Evolutionary conservation across 2,888 invertebrate genomes (phyloP).

Genomic region (Tryphoninae sp.): DNA sequence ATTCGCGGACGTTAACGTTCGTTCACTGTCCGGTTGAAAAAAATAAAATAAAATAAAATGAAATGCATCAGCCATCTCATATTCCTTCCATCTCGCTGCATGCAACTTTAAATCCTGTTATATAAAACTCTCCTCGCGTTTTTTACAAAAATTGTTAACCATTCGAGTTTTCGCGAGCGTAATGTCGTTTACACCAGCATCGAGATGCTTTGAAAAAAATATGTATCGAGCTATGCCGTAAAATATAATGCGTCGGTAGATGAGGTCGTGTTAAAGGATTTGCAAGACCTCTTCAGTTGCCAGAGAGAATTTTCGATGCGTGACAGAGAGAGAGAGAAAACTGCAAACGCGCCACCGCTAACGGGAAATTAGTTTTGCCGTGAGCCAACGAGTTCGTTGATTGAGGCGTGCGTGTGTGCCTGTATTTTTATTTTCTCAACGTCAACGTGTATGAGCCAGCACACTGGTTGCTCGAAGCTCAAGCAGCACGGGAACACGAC

Average conservation of each 20-base stretch:
- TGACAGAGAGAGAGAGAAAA: slow-evolving; percentile 5
- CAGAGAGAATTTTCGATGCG: background rate
- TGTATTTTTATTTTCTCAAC: slow-evolving; percentile 38
- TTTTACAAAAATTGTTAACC: too few species aligned
- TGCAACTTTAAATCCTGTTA: too few species aligned
- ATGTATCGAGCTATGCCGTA: too few species aligned
- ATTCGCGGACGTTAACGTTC: background rate
- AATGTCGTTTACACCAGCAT: too few species aligned
- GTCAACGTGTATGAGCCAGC: slow-evolving; percentile 15
- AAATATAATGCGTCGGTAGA: too few species aligned
- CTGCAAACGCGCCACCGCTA: slow-evolving; percentile 32
- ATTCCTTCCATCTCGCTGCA: too few species aligned
- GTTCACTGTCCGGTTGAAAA: background rate
- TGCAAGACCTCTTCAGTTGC: too few species aligned
- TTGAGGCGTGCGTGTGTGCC: background rate
- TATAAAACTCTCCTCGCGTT: too few species aligned
- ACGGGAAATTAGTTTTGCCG: slow-evolving; percentile 59
- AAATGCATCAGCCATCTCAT: background rate
- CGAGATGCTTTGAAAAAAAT: too few species aligned
- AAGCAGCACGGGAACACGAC: slow-evolving; percentile 14
- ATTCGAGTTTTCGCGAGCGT: too few species aligned
- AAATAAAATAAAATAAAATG: background rate
- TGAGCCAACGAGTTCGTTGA: slow-evolving; percentile 38
- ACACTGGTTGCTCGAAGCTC: slow-evolving; percentile 41
- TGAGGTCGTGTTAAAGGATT: background rate